These are phyloP conservation scores for Cylloceria caligata DNA, from an alignment of 2,888 invertebrate genomes.

Conservation along the genomic window DNA sequence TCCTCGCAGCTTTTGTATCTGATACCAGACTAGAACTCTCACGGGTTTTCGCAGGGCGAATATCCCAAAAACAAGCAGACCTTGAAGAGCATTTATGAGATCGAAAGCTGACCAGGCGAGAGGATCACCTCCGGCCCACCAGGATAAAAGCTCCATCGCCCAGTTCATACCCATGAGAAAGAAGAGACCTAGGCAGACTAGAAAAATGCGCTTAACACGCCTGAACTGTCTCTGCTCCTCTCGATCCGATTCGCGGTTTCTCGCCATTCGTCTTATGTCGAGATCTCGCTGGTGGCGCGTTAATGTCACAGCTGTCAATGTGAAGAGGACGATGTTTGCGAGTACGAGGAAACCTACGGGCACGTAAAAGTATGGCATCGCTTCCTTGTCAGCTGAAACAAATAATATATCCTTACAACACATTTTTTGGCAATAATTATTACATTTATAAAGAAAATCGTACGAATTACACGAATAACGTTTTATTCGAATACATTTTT, in stretches of 20 bases:
- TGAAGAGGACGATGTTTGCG: conserved; percentile 86
- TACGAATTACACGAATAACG: too few species aligned
- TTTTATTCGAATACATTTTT: too few species aligned
- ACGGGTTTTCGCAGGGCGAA: conserved; percentile 85
- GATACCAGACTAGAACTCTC: conserved; percentile 78
- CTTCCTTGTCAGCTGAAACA: conserved; percentile 86
- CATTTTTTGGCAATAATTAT: neutral
- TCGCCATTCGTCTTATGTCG: conserved; percentile 84
- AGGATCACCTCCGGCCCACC: conserved; percentile 86
- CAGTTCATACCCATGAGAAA: conserved; percentile 90
- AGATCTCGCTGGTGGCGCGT: conserved; percentile 85
- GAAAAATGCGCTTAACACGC: conserved; percentile 82
- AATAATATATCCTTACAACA: conserved; percentile 20
- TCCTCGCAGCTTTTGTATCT: conserved; percentile 77
- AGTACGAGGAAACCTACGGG: conserved; percentile 87
- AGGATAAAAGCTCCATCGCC: conserved; percentile 90
- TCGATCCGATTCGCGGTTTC: conserved; percentile 80
- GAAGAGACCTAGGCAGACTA: conserved; percentile 87
- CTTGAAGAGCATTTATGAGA: conserved; percentile 89
- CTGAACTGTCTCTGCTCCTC: conserved; percentile 81
- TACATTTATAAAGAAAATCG: too few species aligned
- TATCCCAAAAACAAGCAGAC: conserved; percentile 88
- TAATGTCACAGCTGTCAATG: conserved; percentile 86
- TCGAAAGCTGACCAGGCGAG: conserved; percentile 88
- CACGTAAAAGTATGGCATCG: conserved; percentile 88